phyloP scores from a whole-genome alignment of 2,113 vertebrate species.

The Caranx ignobilis region DNA sequence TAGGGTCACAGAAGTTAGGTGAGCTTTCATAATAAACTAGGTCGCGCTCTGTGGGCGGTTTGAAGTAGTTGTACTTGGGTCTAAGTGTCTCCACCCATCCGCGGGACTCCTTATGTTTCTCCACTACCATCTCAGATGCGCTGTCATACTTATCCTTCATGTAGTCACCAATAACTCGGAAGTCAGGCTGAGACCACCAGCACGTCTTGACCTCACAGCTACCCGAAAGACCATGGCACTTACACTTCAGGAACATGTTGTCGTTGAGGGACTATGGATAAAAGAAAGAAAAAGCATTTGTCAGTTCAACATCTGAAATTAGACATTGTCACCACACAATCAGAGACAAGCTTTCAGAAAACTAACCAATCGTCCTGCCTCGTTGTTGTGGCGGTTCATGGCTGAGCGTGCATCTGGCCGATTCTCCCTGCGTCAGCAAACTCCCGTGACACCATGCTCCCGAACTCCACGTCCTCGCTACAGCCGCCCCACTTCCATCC shows the following conservation, averaged over 20 bases:
- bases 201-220: constrained; percentile 99
- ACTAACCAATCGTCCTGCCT: constrained; percentile 93
- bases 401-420: constrained; percentile 95
- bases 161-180: constrained; percentile 95
- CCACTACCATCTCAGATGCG: constrained; percentile 98
- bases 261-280: constrained; percentile 91
- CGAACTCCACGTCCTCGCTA: constrained; percentile 96
- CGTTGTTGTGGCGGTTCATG: constrained; percentile 99
- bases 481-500: constrained; percentile 99
- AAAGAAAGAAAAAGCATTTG: not conserved
- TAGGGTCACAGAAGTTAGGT: constrained; percentile 98
- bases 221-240: constrained; percentile 96
- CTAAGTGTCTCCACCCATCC: constrained; percentile 98
- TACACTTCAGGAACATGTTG: constrained; percentile 98
- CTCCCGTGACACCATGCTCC: constrained; percentile 96
- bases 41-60: constrained; percentile 94
- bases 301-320: constrained; percentile 10
- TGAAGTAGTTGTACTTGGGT: constrained; percentile 98
- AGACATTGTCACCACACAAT: not conserved
- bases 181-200: constrained; percentile 99
- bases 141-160: constrained; percentile 99
- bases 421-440: constrained; percentile 97
- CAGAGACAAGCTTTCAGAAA: not conserved
- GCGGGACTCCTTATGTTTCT: constrained; percentile 95
- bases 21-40: constrained; percentile 98